Evolutionary conservation across 2,113 vertebrate genomes (phyloP).

Genomic region (Mugil cephalus): DNA sequence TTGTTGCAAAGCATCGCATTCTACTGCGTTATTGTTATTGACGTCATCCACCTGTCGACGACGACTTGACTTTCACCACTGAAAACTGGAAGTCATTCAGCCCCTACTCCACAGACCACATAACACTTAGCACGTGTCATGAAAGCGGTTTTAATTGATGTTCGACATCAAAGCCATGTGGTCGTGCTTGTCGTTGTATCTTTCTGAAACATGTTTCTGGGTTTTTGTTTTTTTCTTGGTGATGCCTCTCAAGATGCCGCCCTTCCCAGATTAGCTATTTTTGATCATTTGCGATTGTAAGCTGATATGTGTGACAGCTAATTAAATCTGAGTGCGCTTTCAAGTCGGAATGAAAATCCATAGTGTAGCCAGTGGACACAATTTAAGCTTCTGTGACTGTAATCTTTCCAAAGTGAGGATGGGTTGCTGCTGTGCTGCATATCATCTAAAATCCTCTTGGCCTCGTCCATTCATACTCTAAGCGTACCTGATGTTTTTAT

Average conservation of each 20-base stretch:
- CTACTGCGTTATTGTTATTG: too few relatives aligned
- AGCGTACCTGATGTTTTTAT: slow-evolving; percentile 4
- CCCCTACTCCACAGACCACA: too few relatives aligned
- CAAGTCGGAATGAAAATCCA: slow-evolving; percentile 19
- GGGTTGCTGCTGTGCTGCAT: background rate
- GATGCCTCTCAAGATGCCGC: background rate
- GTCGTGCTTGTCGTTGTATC: too few relatives aligned
- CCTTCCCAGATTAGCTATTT: slow-evolving; percentile 17
- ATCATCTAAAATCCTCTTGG: slow-evolving; percentile 35
- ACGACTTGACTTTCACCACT: too few relatives aligned
- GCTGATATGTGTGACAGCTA: slow-evolving; percentile 23
- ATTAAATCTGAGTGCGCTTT: slow-evolving; percentile 28
- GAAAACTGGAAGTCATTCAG: too few relatives aligned
- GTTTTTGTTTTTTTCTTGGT: too few relatives aligned
- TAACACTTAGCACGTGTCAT: too few relatives aligned
- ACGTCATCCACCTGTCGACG: too few relatives aligned
- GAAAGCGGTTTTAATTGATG: too few relatives aligned
- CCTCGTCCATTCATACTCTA: slow-evolving; percentile 2
- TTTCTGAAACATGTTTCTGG: too few relatives aligned
- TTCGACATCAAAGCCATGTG: too few relatives aligned
- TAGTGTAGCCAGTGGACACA: slow-evolving; percentile 4
- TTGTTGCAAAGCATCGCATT: too few relatives aligned
- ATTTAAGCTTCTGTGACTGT: slow-evolving; percentile 21
- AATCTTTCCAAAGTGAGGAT: slow-evolving; percentile 32
- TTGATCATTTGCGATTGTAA: slow-evolving; percentile 10